Evolutionary conservation across 2,888 invertebrate species (phyloP), one percentile per base, ranked within the genome.

Genomic region (Drosophila greeni): DNA sequence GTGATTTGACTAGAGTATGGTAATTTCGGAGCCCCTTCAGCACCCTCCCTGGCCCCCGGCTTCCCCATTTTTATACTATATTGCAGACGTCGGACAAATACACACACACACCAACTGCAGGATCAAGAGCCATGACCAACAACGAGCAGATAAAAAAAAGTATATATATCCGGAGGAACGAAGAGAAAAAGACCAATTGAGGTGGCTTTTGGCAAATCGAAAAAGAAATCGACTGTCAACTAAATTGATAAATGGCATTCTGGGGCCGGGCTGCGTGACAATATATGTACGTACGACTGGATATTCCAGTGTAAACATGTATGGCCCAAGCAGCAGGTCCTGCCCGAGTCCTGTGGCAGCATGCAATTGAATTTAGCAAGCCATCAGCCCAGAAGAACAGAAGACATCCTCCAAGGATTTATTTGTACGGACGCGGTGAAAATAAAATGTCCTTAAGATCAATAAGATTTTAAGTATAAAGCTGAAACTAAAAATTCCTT

Each of bases 151-250:
- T 53, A 39, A 39, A 20, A 34, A 20, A 51, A 47, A 52, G 54
- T n/a, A n/a, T n/a, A n/a, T n/a, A 26, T 5, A 29, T 8, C 18
- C 5, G 9, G 31, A 47, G 45, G 20, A 34, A 56, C 24, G 51
- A 39, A 20, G 20, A 56, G 43, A 61, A 68, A 73, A 82, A 74
- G 72, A 67, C 67, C 75, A 73, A 75, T 73, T 82, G 72, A 69
- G 74, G 71, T 76, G 69, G 65, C 66, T 71, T 72, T 55, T 70
- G 65, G 42, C 59, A 65, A 75, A 74, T 81, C 73, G 86, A 80
- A 86, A 62, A 84, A 79, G 86, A 85, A 86, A 85, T 86, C 74
- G 85, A 82, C 81, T 86, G 86, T 84, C 86, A 84, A 79, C 75
- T 77, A 80, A 84, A 84, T 85, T 86, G 85, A 86, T 85, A 81